Evolutionary conservation across 2,113 vertebrate species (phyloP).

Genomic region (Numida meleagris): DNA sequence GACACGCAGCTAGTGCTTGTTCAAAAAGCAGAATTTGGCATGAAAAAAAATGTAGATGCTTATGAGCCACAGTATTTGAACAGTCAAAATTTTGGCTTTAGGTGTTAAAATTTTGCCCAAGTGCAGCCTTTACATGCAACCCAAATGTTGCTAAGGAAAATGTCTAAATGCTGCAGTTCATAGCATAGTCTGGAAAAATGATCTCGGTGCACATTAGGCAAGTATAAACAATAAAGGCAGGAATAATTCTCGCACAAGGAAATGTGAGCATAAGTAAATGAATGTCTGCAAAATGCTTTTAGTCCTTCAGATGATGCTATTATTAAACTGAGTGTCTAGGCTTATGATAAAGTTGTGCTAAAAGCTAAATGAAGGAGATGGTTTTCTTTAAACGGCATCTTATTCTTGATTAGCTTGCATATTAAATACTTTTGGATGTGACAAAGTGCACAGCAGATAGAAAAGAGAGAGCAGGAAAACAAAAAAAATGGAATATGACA

Average conservation of each 20-base stretch:
- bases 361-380: not conserved
- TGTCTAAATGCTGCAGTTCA: not conserved
- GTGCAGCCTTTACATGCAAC: not conserved
- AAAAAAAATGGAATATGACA: not conserved
- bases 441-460: not conserved
- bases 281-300: not conserved
- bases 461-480: not conserved
- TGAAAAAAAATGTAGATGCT: not conserved
- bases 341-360: not conserved
- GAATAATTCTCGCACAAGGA: not conserved
- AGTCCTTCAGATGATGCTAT: not conserved
- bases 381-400: not conserved
- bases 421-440: not conserved
- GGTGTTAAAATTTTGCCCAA: not conserved
- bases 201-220: not conserved
- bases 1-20: not conserved
- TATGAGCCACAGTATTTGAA: not conserved
- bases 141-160: not conserved
- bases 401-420: not conserved
- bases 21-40: not conserved
- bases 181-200: not conserved
- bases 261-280: not conserved
- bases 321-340: not conserved
- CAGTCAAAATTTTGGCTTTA: not conserved
- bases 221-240: not conserved